phyloP scores from a whole-genome alignment of 1,140 invertebrate species.

The Macrobrachium rosenbergii region DNA sequence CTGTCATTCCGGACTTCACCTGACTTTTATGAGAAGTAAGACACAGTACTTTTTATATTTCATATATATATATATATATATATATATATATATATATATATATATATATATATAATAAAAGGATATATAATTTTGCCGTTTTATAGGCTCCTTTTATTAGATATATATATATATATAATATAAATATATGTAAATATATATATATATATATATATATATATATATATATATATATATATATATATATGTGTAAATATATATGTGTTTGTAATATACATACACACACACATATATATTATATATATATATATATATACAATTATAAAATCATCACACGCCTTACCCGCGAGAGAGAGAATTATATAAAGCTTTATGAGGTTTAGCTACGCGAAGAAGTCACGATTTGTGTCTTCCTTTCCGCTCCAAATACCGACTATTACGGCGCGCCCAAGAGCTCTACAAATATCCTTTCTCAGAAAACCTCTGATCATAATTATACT shows the following conservation, averaged over 20 bases:
- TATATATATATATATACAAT: neutral
- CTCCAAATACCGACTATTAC: too few species aligned
- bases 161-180: neutral
- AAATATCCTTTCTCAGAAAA: too few species aligned
- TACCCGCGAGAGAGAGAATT: neutral
- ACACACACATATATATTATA: neutral
- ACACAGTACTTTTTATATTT: too few species aligned
- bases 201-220: constrained; percentile 2
- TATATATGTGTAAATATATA: constrained; percentile 23
- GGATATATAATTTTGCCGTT: too few species aligned
- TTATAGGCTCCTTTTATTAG: too few species aligned
- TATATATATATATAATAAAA: neutral
- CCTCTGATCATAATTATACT: too few species aligned
- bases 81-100: constrained; percentile 20
- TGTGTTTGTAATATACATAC: neutral
- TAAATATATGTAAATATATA: too few species aligned
- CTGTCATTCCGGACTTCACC: too few species aligned
- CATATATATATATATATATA: neutral
- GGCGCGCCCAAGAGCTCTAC: too few species aligned
- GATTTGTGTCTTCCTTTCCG: too few species aligned
- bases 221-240: constrained; percentile 22
- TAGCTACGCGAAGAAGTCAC: neutral
- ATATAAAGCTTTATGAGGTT: neutral
- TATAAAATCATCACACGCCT: neutral
- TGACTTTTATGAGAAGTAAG: too few species aligned